Base-by-base conservation (phyloP, 2,888 invertebrate genomes). In the Torymus aiolomorphi region DNA sequence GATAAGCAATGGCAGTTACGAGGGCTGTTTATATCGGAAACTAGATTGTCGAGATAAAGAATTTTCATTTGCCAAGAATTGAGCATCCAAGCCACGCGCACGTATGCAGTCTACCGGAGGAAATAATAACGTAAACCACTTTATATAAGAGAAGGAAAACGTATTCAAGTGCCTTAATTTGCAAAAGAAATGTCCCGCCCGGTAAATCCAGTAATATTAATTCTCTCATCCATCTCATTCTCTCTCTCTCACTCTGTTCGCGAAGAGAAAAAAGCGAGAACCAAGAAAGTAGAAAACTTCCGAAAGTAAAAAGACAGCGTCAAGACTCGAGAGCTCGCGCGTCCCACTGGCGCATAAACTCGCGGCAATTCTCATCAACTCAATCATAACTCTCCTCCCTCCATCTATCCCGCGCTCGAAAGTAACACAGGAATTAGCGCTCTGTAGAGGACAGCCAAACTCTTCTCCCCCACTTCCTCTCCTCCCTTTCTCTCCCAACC, bases 361-460 rank as follows among this genome's bases (percentile, higher is more conserved):
- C 52, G 31, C 31, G 24, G 14, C 59, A 65, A 31, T 69, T 76
- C 57, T 76, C 67, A 67, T 76, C 75, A 69, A 76, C 61, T 76
- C 67, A 66, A 69, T 67, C 74, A 65, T 74, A 76, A 76, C 76
- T 76, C 54, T n/a, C 2, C 16, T 1, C 12, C 31, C 8, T 31
- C 31, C 31, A n/a, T 31, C 31, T 0, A 11, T 8, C 18, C 8
- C 56, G 54, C 14, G 59, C 51, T 51, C 13, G 59, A 72, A 31
- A 56, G 54, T 69, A 24, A 16, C 31, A 63, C 1, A 51, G 63
- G 66, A 72, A 78, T 77, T 72, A 77, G 77, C 77, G 61, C 24
- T 31, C 31, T 3, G 31, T 31, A 31, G 31, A 31, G 31, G 31
- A 31, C 31, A 31, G 31, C 31, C 31, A 31, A 31, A 31, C 31